Evolutionary conservation across 1,140 invertebrate species (phyloP).

Genomic region (Platorchestia sp.): DNA sequence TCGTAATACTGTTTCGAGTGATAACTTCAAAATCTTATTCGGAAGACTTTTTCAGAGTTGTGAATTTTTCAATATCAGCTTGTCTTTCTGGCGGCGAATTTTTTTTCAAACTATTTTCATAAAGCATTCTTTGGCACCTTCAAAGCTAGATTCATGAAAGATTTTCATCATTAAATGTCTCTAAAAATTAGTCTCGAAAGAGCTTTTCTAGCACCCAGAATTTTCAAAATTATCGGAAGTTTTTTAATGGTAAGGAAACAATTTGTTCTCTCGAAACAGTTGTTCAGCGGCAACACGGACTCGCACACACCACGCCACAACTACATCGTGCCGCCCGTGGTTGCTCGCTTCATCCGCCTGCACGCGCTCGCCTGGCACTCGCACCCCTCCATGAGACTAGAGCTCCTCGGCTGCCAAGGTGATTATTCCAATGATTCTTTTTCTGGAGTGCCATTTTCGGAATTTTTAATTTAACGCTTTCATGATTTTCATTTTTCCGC

Average conservation of each 20-base stretch:
- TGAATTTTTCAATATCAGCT: neutral
- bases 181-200: too few relatives aligned
- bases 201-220: too few relatives aligned
- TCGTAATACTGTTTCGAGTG: too few relatives aligned
- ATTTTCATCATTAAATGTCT: too few relatives aligned
- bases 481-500: too few relatives aligned
- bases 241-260: neutral
- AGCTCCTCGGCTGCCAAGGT: constrained; percentile 77
- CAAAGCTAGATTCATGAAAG: too few relatives aligned
- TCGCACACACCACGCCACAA: constrained; percentile 73
- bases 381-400: constrained; percentile 75
- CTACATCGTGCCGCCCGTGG: constrained; percentile 73
- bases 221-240: too few relatives aligned
- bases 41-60: neutral
- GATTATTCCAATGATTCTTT: constrained; percentile 57
- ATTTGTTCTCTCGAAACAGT: constrained; percentile 68
- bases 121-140: too few relatives aligned
- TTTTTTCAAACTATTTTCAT: neutral
- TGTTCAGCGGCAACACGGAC: constrained; percentile 74
- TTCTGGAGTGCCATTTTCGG: neutral
- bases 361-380: constrained; percentile 74
- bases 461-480: neutral
- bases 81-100: neutral
- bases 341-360: constrained; percentile 75
- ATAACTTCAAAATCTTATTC: neutral